phyloP scores from a whole-genome alignment of 2,113 vertebrate species.

The Phalacrocorax pelagicus region DNA sequence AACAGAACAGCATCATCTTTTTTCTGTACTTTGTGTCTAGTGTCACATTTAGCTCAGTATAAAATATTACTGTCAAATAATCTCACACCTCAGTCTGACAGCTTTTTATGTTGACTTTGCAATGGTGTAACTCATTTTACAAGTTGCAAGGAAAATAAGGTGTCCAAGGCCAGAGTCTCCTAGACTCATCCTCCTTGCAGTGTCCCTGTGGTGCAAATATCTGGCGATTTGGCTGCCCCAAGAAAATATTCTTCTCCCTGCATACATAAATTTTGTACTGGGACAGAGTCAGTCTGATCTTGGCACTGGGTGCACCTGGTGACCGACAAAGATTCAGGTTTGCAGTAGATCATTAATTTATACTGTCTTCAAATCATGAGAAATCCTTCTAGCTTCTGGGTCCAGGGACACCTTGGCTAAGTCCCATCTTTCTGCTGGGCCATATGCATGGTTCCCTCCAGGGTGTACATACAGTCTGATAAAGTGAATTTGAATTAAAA shows the following conservation, averaged over 20 bases:
- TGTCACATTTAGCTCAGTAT: neutral
- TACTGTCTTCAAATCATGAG: neutral
- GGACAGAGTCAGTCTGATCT: neutral
- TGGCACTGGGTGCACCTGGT: neutral
- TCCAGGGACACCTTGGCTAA: neutral
- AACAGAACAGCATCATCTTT: neutral
- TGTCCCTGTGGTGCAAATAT: neutral
- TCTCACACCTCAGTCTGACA: neutral
- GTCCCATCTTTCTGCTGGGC: neutral
- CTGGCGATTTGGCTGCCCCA: neutral
- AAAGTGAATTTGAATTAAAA: neutral
- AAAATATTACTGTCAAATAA: neutral
- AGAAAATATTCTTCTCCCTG: neutral
- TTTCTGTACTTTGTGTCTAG: neutral
- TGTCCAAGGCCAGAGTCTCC: neutral
- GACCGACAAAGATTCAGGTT: neutral
- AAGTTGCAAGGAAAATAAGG: neutral
- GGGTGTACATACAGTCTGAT: neutral
- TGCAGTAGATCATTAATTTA: neutral
- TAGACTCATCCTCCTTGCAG: neutral
- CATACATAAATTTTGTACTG: neutral
- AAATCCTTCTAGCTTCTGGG: neutral
- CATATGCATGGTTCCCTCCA: neutral
- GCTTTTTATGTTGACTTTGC: neutral
- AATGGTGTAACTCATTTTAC: neutral